Evolutionary conservation across 2,797 vertebrate species (phyloP).

Genomic region (Denticeps clupeoides): DNA sequence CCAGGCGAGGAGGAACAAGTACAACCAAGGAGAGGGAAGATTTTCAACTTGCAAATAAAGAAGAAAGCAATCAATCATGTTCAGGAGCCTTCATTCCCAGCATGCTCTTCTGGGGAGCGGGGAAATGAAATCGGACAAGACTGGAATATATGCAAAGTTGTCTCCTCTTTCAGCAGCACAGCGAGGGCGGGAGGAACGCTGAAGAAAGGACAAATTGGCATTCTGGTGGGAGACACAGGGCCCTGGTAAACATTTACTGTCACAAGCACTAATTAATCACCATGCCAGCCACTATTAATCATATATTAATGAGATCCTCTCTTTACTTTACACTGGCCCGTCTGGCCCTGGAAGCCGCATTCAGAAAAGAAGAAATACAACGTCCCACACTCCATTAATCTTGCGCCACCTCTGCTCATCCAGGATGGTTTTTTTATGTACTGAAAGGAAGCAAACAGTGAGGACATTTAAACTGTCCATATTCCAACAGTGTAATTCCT

Average conservation of each 20-base stretch:
- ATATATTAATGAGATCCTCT: conserved; percentile 74
- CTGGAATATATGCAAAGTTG: conserved; percentile 77
- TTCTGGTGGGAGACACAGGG: conserved; percentile 46
- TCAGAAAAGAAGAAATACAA: conserved; percentile 57
- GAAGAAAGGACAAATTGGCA: conserved; percentile 51
- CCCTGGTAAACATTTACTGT: conserved; percentile 64
- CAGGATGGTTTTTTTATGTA: conserved; percentile 47
- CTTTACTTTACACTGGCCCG: conserved; percentile 53
- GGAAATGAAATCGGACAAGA: conserved; percentile 74
- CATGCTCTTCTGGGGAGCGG: conserved; percentile 58
- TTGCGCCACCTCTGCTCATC: conserved; percentile 39
- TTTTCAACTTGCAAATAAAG: conserved; percentile 78
- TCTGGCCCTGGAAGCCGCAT: conserved; percentile 52
- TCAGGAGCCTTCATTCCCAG: conserved; percentile 62
- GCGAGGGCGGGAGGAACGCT: conserved; percentile 25
- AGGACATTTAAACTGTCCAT: conserved; percentile 57
- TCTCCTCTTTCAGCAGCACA: conserved; percentile 32
- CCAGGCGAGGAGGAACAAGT: conserved; percentile 40
- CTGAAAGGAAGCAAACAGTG: conserved; percentile 60
- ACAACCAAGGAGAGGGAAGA: conserved; percentile 35
- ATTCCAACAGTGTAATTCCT: conserved; percentile 56
- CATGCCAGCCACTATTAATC: conserved; percentile 68
- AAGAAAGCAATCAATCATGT: conserved; percentile 82
- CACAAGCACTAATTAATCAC: conserved; percentile 82
- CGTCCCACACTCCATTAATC: conserved; percentile 70